phyloP scores from a whole-genome alignment of 2,797 vertebrate genomes.

The Psittacula echo region DNA sequence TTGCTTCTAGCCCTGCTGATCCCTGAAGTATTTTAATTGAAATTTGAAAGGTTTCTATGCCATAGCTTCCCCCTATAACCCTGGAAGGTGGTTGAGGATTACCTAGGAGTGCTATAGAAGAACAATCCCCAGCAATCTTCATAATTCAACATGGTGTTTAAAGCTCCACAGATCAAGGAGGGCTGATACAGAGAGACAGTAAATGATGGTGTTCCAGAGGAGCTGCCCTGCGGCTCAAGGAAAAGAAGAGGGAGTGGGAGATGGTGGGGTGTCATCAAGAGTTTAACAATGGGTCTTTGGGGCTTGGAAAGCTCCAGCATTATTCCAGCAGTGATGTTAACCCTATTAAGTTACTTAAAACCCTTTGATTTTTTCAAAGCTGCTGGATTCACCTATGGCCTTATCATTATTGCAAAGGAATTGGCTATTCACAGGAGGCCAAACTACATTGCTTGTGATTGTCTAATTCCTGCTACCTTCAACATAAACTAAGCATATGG shows the following conservation, averaged over 20 bases:
- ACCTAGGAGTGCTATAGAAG: conserved; percentile 36
- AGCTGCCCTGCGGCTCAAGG: conserved; percentile 42
- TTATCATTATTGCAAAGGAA: conserved; percentile 45
- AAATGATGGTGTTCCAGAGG: conserved; percentile 12
- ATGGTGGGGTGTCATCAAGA: conserved; percentile 21
- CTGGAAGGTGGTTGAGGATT: conserved; percentile 45
- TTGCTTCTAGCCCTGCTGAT: not conserved
- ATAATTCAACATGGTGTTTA: conserved; percentile 54
- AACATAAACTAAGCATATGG: not conserved
- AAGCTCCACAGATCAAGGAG: conserved; percentile 72
- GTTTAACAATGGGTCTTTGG: conserved; percentile 53
- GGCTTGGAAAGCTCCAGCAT: conserved; percentile 47
- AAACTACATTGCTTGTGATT: not conserved
- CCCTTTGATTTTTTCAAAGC: conserved; percentile 68
- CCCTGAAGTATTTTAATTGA: conserved; percentile 11
- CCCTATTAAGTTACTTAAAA: conserved; percentile 68
- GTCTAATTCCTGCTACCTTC: not conserved
- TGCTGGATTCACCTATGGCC: conserved; percentile 48
- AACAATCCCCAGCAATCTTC: not conserved
- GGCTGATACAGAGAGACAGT: conserved; percentile 24
- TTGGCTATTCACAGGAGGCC: conserved; percentile 23
- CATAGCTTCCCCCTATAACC: not conserved
- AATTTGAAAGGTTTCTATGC: conserved; percentile 32
- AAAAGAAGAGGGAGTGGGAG: conserved; percentile 17
- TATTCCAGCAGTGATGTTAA: conserved; percentile 64